Evolutionary conservation across 1,140 invertebrate species (phyloP).

Genomic region (Platyura marginata): DNA sequence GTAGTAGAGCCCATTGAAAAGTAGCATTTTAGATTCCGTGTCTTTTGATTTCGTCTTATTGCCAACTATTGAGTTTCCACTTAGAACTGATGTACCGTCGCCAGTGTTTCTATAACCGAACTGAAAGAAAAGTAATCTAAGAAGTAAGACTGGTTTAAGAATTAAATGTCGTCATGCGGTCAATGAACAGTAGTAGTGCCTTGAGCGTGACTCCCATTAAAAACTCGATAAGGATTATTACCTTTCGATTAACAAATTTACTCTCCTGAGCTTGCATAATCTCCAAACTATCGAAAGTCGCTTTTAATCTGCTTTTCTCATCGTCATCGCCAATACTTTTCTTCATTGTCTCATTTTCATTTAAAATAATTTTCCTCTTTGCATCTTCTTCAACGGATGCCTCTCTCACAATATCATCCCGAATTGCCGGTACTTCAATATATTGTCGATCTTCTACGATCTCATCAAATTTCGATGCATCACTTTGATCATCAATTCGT

Average conservation of each 20-base stretch:
- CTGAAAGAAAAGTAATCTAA: neutral
- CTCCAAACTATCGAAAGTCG: constrained; percentile 26
- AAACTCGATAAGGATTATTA: too few species aligned
- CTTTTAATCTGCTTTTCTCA: constrained; percentile 2
- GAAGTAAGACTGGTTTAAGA: too few species aligned
- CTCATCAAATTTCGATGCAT: constrained; percentile 21
- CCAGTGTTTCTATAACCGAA: constrained; percentile 6
- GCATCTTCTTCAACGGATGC: neutral
- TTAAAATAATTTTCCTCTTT: too few species aligned
- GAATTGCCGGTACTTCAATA: constrained; percentile 22
- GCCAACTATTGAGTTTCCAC: constrained; percentile 21
- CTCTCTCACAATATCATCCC: constrained; percentile 15
- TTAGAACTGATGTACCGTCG: constrained; percentile 19
- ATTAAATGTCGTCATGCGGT: too few species aligned
- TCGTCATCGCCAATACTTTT: constrained; percentile 15
- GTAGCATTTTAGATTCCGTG: constrained; percentile 29
- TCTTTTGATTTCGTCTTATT: constrained; percentile 8
- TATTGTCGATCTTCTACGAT: constrained; percentile 23
- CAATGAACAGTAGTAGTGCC: too few species aligned
- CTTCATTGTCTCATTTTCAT: constrained; percentile 8
- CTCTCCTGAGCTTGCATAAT: constrained; percentile 39
- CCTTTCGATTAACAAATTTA: constrained; percentile 16
- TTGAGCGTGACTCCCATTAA: too few species aligned
- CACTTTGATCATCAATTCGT: constrained; percentile 15
- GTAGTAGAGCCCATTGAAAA: constrained; percentile 44